A percentile compares a stretch with the other conserved stretches of the same genome.
phyloP scores from a whole-genome alignment of 2,113 vertebrate genomes.

The Hystrix cristata region DNA sequence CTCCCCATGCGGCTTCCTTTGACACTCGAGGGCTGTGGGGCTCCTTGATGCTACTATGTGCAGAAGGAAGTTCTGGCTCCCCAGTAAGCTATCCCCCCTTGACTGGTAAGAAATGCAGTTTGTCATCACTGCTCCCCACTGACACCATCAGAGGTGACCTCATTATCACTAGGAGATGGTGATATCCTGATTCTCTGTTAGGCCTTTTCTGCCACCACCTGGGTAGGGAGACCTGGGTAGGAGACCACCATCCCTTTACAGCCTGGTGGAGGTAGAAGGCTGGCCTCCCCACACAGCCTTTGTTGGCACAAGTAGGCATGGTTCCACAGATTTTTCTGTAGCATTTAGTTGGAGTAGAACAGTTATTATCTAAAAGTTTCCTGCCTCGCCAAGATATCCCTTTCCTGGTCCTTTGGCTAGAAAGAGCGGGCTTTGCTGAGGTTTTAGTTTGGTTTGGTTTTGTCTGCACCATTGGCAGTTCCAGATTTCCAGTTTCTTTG shows the following conservation, averaged over 20 bases:
- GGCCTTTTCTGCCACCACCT: not conserved
- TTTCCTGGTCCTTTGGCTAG: not conserved
- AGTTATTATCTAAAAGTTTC: not conserved
- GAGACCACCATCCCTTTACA: not conserved
- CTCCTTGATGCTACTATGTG: not conserved
- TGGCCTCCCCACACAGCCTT: not conserved
- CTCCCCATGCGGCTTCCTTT: not conserved
- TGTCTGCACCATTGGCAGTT: not conserved
- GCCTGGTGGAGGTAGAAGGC: not conserved
- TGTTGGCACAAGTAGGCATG: not conserved
- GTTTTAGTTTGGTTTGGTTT: not conserved
- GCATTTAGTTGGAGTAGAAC: not conserved
- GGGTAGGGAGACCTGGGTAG: not conserved
- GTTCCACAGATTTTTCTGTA: not conserved
- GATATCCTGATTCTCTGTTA: not conserved
- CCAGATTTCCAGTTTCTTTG: conserved; percentile 7
- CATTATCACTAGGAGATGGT: not conserved
- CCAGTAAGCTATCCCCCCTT: not conserved
- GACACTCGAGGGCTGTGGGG: not conserved
- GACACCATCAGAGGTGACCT: not conserved
- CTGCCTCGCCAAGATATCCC: not conserved
- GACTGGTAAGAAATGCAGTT: not conserved
- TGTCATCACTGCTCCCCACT: not conserved
- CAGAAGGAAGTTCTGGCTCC: not conserved
- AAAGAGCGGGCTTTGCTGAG: not conserved